Evolutionary conservation across 2,113 vertebrate genomes (phyloP).

Genomic region (Myanophis thanlyinensis): DNA sequence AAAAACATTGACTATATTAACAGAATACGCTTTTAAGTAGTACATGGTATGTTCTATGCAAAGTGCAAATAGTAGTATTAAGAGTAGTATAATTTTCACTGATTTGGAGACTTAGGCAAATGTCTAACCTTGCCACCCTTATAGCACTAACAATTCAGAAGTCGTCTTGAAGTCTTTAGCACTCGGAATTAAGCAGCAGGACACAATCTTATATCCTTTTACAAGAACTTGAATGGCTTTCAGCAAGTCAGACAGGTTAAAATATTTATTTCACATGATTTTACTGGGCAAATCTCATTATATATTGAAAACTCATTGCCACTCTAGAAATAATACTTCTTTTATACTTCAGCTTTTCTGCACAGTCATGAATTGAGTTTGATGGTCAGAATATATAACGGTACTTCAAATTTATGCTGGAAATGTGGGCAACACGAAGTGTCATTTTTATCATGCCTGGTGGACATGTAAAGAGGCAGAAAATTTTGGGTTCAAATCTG

Average conservation of each 20-base stretch:
- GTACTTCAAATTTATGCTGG: neutral
- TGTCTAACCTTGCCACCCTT: neutral
- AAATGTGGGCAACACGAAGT: neutral
- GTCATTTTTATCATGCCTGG: neutral
- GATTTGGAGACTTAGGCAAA: neutral
- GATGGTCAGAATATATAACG: neutral
- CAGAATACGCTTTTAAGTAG: neutral
- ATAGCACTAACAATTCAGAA: constrained; percentile 22
- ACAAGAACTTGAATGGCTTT: constrained; percentile 24
- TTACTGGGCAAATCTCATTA: neutral
- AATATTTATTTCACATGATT: neutral
- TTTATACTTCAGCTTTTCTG: neutral
- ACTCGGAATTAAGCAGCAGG: constrained; percentile 23
- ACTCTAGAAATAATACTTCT: neutral
- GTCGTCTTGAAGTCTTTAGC: neutral
- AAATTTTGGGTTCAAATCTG: neutral
- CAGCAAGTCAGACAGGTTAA: neutral
- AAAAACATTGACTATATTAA: neutral
- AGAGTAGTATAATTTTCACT: too few species aligned
- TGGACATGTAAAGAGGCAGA: neutral
- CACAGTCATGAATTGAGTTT: neutral
- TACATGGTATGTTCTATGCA: neutral
- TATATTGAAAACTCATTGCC: neutral
- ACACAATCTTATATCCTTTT: neutral
- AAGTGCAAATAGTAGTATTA: neutral